Base-by-base conservation (phyloP, 2,113 vertebrate species). In the Probosciger aterrimus region DNA sequence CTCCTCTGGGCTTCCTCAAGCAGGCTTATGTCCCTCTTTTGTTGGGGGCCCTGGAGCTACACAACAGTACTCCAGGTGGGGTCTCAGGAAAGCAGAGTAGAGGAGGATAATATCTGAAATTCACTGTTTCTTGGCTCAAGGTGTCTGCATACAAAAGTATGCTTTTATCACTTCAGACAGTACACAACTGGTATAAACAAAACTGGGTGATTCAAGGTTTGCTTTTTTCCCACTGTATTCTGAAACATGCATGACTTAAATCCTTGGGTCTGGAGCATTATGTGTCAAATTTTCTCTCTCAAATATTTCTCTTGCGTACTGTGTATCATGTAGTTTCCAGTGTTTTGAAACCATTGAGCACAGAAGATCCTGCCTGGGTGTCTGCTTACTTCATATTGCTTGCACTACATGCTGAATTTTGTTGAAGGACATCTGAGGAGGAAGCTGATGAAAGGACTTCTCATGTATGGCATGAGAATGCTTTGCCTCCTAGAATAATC, bases 121-220 rank as follows among this genome's bases (percentile, higher is more conserved):
- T 35, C 33, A 59, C 14, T 24, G 22, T 59, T 69, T 87, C 12
- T 27, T 6, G 17, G 4, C 33, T 35, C 33, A 16, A 46, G 5
- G 4, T 67, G 4, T 3, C 33, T 44, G 16, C 17, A 76, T 79
- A 68, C 3, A n/a, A 65, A 70, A 25, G 28, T 11, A 31, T 3
- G 3, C 3, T 70, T 69, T 18, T 4, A 33, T n/a, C 3, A 16
- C 5, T 57, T 69, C 13, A 57, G 5, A 2, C 10, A 14, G 8
- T 17, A 3, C 3, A 46, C 7, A 49, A 43, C 2, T 2, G 3
- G 0, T 37, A 11, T 9, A 50, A 68, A 39, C 2, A 28, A 71
- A 69, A 35, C 6, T 1, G 3, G 2, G 0, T 30, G 7, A 44
- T 76, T 82, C 11, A 44, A 41, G 10, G 79, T 82, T 53, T 71